Conservation (phyloP, 2,113 vertebrate species). For the Otolemur garnettii region DNA sequence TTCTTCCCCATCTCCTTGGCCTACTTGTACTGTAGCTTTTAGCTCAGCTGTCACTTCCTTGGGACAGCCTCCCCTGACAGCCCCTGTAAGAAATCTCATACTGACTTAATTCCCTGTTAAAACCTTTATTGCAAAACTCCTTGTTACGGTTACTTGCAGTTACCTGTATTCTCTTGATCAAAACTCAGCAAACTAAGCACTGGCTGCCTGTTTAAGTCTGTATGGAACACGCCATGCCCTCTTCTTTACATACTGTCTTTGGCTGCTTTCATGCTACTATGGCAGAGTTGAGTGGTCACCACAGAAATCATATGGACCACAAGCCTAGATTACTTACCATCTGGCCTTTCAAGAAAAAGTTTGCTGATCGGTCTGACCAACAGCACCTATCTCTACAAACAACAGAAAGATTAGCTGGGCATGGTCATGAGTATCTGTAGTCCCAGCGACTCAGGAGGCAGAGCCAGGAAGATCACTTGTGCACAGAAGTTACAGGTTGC, state of each 20-base stretch:
- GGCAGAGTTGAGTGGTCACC: neutral
- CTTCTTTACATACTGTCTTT: neutral
- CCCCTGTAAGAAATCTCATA: neutral
- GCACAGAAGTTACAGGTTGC: no score
- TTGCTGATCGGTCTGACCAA: neutral
- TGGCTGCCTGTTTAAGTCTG: neutral
- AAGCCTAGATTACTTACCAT: neutral
- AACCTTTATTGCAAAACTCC: neutral
- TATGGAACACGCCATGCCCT: neutral
- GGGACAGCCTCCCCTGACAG: neutral
- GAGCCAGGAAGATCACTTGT: no score
- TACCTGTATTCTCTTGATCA: neutral
- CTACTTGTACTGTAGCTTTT: neutral
- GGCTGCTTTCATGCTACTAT: neutral
- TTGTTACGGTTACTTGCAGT: neutral
- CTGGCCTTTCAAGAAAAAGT: neutral
- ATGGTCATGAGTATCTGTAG: rapidly evolving
- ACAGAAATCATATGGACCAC: neutral
- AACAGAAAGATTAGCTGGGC: no score
- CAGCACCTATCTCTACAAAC: no score
- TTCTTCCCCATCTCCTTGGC: neutral
- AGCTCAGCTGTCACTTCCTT: neutral
- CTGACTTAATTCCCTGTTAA: neutral
- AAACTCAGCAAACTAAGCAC: neutral
- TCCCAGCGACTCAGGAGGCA: no score